A percentile compares a stretch with the other conserved stretches of the same genome.
These are phyloP conservation scores for Gnatocerus cornutus DNA, from an alignment of 2,888 invertebrate species.

Conservation along the genomic window DNA sequence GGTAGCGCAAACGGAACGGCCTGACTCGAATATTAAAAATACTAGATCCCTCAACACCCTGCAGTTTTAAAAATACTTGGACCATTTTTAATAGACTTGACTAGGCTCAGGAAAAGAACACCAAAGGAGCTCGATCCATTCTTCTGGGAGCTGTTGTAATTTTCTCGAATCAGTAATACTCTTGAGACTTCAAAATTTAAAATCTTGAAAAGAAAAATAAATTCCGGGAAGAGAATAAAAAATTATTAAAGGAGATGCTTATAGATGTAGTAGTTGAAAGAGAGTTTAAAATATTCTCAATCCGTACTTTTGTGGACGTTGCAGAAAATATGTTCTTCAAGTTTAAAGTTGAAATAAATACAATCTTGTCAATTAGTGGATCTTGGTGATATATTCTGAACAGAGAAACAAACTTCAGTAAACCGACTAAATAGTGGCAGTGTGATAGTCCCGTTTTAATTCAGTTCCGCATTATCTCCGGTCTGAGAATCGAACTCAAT, in stretches of 20 bases:
- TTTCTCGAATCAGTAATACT: constrained; percentile 20
- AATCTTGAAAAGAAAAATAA: constrained; percentile 1
- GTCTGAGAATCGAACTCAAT: constrained; percentile 52
- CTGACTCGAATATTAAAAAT: constrained; percentile 14
- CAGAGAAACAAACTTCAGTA: constrained; percentile 47
- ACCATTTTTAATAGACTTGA: too few relatives aligned
- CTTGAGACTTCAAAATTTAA: constrained; percentile 4
- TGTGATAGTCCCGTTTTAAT: constrained; percentile 52
- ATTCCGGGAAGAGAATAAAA: background rate
- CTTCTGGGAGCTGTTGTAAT: constrained; percentile 9
- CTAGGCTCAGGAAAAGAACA: too few relatives aligned
- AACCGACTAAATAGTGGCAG: constrained; percentile 49
- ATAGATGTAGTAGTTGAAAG: background rate
- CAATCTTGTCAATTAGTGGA: constrained; percentile 38
- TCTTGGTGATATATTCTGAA: constrained; percentile 39
- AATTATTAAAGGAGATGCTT: background rate
- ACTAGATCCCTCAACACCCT: too few relatives aligned
- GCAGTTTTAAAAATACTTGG: too few relatives aligned
- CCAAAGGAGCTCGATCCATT: constrained; percentile 16
- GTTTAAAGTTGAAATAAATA: constrained; percentile 18
- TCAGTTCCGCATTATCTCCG: constrained; percentile 53
- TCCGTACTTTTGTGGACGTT: background rate
- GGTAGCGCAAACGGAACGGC: constrained; percentile 1
- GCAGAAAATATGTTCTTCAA: background rate
- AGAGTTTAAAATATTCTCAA: constrained; percentile 5